These are phyloP conservation scores for Mastigias papua DNA, from an alignment of 30 jellyfish, hydroid and myxozoan genomes.

Conservation along the genomic window DNA sequence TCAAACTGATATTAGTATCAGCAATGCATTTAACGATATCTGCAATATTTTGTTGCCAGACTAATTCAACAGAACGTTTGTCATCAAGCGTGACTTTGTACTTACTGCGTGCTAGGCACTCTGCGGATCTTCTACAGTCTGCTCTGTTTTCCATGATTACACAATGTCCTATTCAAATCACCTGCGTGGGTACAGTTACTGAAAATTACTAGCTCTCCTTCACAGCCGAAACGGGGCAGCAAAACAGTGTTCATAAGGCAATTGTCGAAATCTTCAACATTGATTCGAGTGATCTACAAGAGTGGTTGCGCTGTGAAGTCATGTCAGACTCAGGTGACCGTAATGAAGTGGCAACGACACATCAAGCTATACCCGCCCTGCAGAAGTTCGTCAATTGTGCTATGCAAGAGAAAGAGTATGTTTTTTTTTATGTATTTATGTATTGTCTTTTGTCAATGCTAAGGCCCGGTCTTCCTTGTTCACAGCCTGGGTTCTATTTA, in stretches of 20 bases:
- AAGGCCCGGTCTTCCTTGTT: neutral
- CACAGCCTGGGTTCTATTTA: neutral
- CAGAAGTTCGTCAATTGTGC: slow-evolving; percentile 69
- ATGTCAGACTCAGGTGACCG: slow-evolving; percentile 31
- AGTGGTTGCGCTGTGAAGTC: slow-evolving; percentile 44
- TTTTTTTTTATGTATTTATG: neutral
- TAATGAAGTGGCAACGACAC: slow-evolving; percentile 3
- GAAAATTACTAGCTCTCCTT: slow-evolving; percentile 20
- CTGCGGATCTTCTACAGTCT: too few species aligned
- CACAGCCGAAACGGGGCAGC: slow-evolving; percentile 62
- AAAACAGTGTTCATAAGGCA: slow-evolving; percentile 39
- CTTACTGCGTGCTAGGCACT: too few species aligned
- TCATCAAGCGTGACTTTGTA: too few species aligned
- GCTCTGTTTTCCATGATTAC: neutral
- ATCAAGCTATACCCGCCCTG: slow-evolving; percentile 60
- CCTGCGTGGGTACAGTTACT: slow-evolving; percentile 6
- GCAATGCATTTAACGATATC: too few species aligned
- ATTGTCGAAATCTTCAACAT: slow-evolving; percentile 47
- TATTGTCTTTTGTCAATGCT: neutral
- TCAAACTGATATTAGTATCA: too few species aligned
- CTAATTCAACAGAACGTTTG: too few species aligned
- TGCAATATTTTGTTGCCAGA: too few species aligned
- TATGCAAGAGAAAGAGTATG: slow-evolving; percentile 69
- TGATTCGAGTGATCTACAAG: slow-evolving; percentile 41
- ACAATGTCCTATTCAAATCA: neutral